phyloP scores from a whole-genome alignment of 1,140 invertebrate genomes.

The Coptotermes formosanus region DNA sequence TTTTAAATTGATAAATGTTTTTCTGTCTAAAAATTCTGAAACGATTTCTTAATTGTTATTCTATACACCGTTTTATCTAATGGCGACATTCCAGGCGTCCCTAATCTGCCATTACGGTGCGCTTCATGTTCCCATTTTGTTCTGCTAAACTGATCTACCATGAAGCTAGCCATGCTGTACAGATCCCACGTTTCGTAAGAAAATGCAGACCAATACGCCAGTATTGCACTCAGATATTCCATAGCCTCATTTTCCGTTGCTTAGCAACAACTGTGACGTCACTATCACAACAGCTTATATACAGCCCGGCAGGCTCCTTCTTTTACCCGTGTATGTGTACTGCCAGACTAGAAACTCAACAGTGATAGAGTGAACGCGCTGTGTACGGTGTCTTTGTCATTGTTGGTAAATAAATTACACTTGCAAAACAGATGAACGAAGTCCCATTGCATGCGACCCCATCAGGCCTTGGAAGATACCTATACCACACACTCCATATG shows the following conservation, averaged over 20 bases:
- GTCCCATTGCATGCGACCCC: too few relatives aligned
- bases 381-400: not conserved
- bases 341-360: not conserved
- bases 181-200: not conserved
- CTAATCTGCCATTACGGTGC: not conserved
- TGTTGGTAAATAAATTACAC: too few relatives aligned
- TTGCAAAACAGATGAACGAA: too few relatives aligned
- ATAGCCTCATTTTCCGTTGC: slow-evolving; percentile 4
- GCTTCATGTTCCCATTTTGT: not conserved
- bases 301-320: not conserved
- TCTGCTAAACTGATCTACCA: not conserved
- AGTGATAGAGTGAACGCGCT: not conserved
- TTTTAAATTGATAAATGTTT: too few relatives aligned
- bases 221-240: not conserved
- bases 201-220: not conserved
- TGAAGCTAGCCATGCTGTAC: not conserved
- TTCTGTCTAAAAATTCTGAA: too few relatives aligned
- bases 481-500: too few relatives aligned
- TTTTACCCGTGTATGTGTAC: not conserved
- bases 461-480: too few relatives aligned
- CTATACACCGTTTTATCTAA: too few relatives aligned
- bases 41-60: too few relatives aligned
- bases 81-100: not conserved
- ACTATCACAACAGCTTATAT: not conserved
- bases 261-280: slow-evolving; percentile 2